Base-by-base conservation (phyloP, 2,888 invertebrate species). In the Stenoptilia bipunctidactyla region DNA sequence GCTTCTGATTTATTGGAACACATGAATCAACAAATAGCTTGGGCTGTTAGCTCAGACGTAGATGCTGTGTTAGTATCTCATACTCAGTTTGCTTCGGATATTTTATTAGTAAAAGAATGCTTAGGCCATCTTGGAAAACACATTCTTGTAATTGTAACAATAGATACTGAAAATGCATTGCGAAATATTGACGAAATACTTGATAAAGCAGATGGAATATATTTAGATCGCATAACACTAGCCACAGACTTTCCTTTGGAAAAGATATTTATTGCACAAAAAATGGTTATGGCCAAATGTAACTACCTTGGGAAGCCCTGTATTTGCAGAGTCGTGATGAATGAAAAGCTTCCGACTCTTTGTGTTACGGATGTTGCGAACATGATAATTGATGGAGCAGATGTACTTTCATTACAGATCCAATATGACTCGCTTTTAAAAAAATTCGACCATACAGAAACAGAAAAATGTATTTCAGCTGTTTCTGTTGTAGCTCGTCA, bases 361-460 rank as follows among this genome's bases (percentile, higher is more conserved):
- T 49, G 94, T 90, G 40, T 88, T 88, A 70, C 92, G 13, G 96
- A 96, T 65, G 93, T 97, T n/a, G 96, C 95, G 15, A 96, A 96
- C 69, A 90, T 95, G 9, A 89, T 97, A 34, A 77, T 96, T 14
- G 96, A 97, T 69, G 96, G 96, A 3, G 92, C 90, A 33, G 96
- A 96, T 68, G 94, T 94, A 53, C 89, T 96, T 39, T 86, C 88
- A 71, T 89, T 96, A 87, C 85, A 97, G 61, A 88, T 82, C 15
- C 67, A 77, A 48, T 82, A 77, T 45, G 73, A 79, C 54, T 75
- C 79, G 6, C 79, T 80, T 0, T 48, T 79, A 27, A 70, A 66
- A 39, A 83, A 75, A 49, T 52, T 66, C 45, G 52, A 67, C 2
- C 59, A 65, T 3, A 52, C 57, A n/a, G 77, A 76, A 72, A 79